phyloP scores from a whole-genome alignment of 2,113 vertebrate species.

The Pterocles gutturalis region DNA sequence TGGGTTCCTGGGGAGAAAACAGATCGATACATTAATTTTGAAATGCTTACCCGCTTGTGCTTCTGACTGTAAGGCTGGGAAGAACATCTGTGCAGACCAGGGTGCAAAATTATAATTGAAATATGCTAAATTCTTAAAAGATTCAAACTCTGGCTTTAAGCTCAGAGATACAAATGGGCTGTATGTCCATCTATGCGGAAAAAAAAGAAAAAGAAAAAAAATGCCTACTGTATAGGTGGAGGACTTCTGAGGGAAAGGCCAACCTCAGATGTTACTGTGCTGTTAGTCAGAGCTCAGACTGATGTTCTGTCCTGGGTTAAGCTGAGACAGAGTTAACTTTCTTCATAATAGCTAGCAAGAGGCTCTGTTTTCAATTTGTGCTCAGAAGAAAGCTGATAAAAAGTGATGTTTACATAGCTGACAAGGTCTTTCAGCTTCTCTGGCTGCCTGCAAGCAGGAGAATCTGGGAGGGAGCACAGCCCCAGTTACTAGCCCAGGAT shows the following conservation, averaged over 20 bases:
- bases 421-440: too few species aligned
- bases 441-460: too few species aligned
- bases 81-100: background rate
- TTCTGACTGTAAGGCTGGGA: background rate
- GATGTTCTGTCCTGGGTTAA: too few species aligned
- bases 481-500: too few species aligned
- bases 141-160: background rate
- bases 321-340: too few species aligned
- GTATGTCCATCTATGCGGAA: background rate
- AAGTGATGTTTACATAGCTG: too few species aligned
- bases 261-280: background rate
- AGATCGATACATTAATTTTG: fast-evolving
- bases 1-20: background rate
- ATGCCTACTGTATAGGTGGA: fast-evolving
- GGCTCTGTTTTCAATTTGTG: too few species aligned
- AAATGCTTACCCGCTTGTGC: background rate
- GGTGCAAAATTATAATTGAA: background rate
- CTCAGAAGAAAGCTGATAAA: too few species aligned
- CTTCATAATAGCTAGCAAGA: too few species aligned
- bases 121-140: background rate
- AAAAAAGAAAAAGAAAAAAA: background rate
- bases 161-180: background rate
- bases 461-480: too few species aligned
- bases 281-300: background rate
- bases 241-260: background rate